Base-by-base conservation (phyloP, 2,888 invertebrate genomes). In the Chrysolina haemoptera region DNA sequence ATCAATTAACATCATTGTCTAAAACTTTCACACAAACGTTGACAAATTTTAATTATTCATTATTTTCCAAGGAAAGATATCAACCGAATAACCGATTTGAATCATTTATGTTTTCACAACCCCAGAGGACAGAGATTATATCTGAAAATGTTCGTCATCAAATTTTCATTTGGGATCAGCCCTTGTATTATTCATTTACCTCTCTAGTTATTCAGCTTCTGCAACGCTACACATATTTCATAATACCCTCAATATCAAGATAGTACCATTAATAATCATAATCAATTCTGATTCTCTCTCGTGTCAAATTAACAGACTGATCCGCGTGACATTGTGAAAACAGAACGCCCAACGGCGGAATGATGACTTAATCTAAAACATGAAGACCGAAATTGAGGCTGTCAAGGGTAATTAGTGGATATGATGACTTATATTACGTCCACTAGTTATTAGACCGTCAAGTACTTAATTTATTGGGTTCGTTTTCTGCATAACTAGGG, bases 401-500 rank as follows among this genome's bases (percentile, higher is more conserved):
- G 75, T 73, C 73, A 70, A 12, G 64, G 27, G 64, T 70, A 76
- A 73, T 76, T 76, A 73, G 63, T 62, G 68, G 63, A 70, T 68
- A 70, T 68, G 75, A 72, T 65, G 70, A 72, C 62, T 74, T 74
- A 71, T 41, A 68, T 40, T 53, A 53, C 68, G 59, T 71, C 68
- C 69, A 68, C 55, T 55, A 63, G 68, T 71, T 64, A 71, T 75
- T 71, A 71, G 65, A 62, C 41, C 40, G 64, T 69, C 69, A 53
- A 71, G 71, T 66, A 62, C 50, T 16, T 71, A 50, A 68, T 50
- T 71, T 68, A 75, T 75, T 16, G 64, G 62, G 22, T 71, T 64
- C 68, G 12, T 70, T 73, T 73, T 66, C 62, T 62, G 66, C 70
- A 62, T 43, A 66, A 73, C 70, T 73, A 12, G 62, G 53, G 62